Evolutionary conservation across 2,113 vertebrate species (phyloP), one percentile per base, ranked within the genome.

Genomic region (Asarcornis scutulata): DNA sequence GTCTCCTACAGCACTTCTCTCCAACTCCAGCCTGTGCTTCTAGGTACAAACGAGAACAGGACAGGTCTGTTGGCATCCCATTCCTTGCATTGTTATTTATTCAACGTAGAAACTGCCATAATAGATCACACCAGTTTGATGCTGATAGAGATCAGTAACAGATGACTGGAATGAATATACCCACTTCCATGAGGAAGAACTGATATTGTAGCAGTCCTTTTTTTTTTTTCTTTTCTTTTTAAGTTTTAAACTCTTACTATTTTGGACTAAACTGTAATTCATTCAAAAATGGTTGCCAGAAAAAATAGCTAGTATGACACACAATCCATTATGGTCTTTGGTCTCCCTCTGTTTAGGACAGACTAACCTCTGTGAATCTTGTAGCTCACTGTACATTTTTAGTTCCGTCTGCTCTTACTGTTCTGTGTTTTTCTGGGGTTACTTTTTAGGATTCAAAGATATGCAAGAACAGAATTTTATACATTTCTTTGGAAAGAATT

Each of bases 1-100:
- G 44, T 56, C 55, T 75, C 32, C 9, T 34, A 7, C 2, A 0
- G 14, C 0, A 0, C 11, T 62, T 73, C 15, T 79, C 7, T 83
- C 38, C n/a, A 17, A 9, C 14, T 55, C 10, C n/a, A 55, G 31
- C 31, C 26, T 29, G 21, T 32, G 29, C 17, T 92, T 32, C 0
- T 0, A 67, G 31, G 32, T 75, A n/a, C 11, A 63, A 42, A 58
- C 22, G 17, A 13, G 22, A 69, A 80, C 7, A 75, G 53, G 73
- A 48, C 18, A 62, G 1, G 1, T 74, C 55, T 58, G 22, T 63
- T 1, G 2, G 25, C 60, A 42, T 56, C 15, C 5, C 60, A 42
- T 56, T 9, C 4, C 31, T 44, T 80, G 31, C 27, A 25, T 56
- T 80, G 48, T n/a, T 55, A 18, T 69, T 75, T 89, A 21, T 16